Base-by-base conservation (phyloP, 2,113 vertebrate species). In the Eulemur macaco region DNA sequence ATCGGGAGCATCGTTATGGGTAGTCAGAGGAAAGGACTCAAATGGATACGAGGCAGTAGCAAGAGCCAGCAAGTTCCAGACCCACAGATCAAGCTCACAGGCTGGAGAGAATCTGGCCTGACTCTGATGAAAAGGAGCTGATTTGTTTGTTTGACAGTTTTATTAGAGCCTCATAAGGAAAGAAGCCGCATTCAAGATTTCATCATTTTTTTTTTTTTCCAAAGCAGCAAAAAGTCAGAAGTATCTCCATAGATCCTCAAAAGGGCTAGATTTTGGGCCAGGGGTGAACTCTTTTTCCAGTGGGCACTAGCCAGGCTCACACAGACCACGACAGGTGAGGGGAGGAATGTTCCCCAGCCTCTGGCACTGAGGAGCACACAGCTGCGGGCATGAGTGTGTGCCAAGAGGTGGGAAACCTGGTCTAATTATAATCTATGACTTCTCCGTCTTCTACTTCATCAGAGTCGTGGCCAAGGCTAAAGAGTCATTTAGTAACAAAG, bases 151-250 rank as follows among this genome's bases (percentile, higher is more conserved):
- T 93, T 78, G 34, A 13, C 76, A 58, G 34, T 52, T 84, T 68
- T 74, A 71, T 89, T 11, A 76, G 17, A 45, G 15, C 25, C 56
- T 92, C n/a, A 37, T 17, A 92, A 86, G 76, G 10, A 8, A 96
- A 66, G 78, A 25, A 82, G 56, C 73, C 8, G 0, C 47, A 80
- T 0, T 71, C 20, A 81, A 47, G 54, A 76, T 82, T 66, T 85
- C 39, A 63, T 9, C 69, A 11, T 12, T 88, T 63, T 34, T 3
- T 54, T 54, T 88, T 93, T 54, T 31, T 6, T 25, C 42, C 37
- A 88, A 90, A 85, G 80, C 47, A 95, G 31, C 23, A 89, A 29
- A 86, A 58, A 37, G 39, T 54, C 82, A 63, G 56, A 94, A 74
- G 42, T 47, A 4, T 39, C 21, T 39, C 58, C 14, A 13, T 0